Conservation (phyloP, 2,797 vertebrate species). For the Sebastes hubbsi region DNA sequence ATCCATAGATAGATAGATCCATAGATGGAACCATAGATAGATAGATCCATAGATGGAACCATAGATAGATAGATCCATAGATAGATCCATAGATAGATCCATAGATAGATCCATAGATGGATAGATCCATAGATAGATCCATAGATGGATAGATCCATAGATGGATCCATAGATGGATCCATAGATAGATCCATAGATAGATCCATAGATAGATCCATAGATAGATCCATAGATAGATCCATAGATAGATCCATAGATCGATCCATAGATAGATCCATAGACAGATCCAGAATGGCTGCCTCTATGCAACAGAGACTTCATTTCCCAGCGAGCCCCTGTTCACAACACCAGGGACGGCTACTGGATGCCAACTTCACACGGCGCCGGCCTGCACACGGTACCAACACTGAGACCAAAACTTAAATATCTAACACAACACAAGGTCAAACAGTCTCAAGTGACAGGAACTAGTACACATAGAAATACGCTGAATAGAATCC, state of each 20-base stretch:
- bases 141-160: constrained; percentile 39
- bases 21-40: too few relatives aligned
- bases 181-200: constrained; percentile 30
- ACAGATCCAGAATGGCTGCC: constrained; percentile 61
- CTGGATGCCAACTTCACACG: constrained; percentile 63
- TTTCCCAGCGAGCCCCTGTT: constrained; percentile 59
- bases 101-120: too few relatives aligned
- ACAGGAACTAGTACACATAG: constrained; percentile 70
- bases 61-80: too few relatives aligned
- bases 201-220: too few relatives aligned
- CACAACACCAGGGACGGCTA: constrained; percentile 55
- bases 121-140: too few relatives aligned
- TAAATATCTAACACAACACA: constrained; percentile 67
- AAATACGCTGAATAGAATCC: constrained; percentile 56
- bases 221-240: too few relatives aligned
- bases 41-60: too few relatives aligned
- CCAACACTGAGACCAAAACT: constrained; percentile 66
- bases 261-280: too few relatives aligned
- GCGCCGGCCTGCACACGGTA: constrained; percentile 59
- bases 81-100: too few relatives aligned
- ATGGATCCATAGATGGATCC: background rate
- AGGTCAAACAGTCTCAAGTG: constrained; percentile 58
- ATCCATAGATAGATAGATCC: background rate
- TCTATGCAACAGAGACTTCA: constrained; percentile 76
- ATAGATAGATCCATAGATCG: too few relatives aligned